Percentiles rank a stretch among this genome's conserved stretches.
phyloP scores from a whole-genome alignment of 2,113 vertebrate species.

The Gobio gobio region DNA sequence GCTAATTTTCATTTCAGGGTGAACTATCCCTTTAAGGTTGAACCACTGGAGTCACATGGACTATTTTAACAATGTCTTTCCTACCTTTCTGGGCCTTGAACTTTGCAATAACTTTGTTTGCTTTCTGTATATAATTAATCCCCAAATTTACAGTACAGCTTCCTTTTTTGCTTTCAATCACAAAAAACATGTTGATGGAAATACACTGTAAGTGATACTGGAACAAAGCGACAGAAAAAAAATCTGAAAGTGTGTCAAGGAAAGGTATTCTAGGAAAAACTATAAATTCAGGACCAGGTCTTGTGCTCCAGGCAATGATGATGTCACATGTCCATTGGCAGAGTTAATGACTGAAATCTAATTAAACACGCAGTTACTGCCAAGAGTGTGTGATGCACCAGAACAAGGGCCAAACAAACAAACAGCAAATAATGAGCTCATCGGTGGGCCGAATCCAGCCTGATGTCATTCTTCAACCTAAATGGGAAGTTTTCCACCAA shows the following conservation, averaged over 20 bases:
- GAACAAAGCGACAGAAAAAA: background rate
- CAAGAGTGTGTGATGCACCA: constrained; percentile 41
- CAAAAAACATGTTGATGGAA: background rate
- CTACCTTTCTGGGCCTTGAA: too few relatives aligned
- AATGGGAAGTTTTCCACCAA: constrained; percentile 20
- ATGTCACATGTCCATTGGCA: constrained; percentile 33
- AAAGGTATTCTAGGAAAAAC: constrained; percentile 17
- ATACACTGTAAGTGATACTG: background rate
- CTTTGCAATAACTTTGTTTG: background rate
- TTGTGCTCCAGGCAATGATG: background rate
- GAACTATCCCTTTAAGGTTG: too few relatives aligned
- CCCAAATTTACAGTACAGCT: background rate
- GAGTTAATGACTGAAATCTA: constrained; percentile 28
- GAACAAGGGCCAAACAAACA: constrained; percentile 45
- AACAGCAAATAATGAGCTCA: constrained; percentile 55
- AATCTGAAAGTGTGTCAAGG: background rate
- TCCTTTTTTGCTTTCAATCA: background rate
- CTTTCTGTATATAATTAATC: background rate
- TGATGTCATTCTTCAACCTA: constrained; percentile 49
- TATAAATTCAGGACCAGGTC: background rate
- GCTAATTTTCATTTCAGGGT: too few relatives aligned
- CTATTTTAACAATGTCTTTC: too few relatives aligned
- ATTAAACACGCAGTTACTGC: constrained; percentile 21
- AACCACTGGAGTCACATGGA: too few relatives aligned
- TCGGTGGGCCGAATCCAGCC: constrained; percentile 25